These are phyloP conservation scores for Tangara arthus DNA, from an alignment of 2,797 vertebrate genomes.

Conservation along the genomic window DNA sequence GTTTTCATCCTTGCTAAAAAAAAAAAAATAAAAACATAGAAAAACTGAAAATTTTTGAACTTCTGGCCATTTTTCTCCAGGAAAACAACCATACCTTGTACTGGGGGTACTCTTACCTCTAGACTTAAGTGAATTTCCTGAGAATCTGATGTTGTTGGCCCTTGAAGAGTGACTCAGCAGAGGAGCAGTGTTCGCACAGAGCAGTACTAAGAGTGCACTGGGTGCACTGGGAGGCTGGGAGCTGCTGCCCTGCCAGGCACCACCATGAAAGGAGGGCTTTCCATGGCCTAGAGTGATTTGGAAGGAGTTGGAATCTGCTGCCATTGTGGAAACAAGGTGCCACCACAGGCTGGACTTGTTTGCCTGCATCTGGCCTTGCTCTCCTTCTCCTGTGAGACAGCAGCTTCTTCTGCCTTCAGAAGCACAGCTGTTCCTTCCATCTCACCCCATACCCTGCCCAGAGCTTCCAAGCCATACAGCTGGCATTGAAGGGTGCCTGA, in stretches of 20 bases:
- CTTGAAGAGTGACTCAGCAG: background rate
- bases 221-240: background rate
- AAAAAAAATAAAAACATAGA: background rate
- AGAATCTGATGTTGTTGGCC: background rate
- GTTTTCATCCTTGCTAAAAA: background rate
- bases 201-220: background rate
- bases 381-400: background rate
- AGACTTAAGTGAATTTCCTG: background rate
- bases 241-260: background rate
- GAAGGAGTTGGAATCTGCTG: background rate
- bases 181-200: background rate
- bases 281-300: accelerated
- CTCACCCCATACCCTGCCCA: background rate
- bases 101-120: background rate
- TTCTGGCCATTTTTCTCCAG: background rate
- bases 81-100: background rate
- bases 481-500: background rate
- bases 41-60: background rate
- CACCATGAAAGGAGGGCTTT: background rate
- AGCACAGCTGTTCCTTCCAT: background rate
- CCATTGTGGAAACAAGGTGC: background rate
- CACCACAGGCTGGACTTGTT: background rate
- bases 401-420: background rate
- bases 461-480: background rate
- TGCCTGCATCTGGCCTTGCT: background rate